These are phyloP conservation scores for Neoitamus cyanurus DNA, from an alignment of 2,888 invertebrate species.

Conservation along the genomic window DNA sequence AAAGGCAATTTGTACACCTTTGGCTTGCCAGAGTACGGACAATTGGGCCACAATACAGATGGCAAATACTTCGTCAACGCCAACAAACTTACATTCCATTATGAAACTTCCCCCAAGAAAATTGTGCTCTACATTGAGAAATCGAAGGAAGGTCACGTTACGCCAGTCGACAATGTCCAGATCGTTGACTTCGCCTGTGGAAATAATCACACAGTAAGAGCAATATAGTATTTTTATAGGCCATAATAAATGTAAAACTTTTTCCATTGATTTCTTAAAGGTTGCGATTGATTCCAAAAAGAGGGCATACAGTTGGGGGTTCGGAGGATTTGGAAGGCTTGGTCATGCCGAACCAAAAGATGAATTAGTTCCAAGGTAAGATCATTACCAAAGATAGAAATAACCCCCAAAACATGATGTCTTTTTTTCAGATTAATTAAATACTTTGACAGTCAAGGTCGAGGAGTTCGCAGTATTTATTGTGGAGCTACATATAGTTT, in stretches of 20 bases:
- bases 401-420: background rate
- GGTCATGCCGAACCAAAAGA: constrained; percentile 95
- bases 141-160: constrained; percentile 84
- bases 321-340: constrained; percentile 92
- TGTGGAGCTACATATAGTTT: constrained; percentile 91
- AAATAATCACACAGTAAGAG: constrained; percentile 85
- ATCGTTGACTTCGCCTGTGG: constrained; percentile 93
- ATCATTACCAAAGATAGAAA: background rate
- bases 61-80: constrained; percentile 93
- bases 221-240: background rate
- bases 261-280: constrained; percentile 64
- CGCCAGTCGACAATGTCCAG: constrained; percentile 85
- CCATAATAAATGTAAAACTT: constrained; percentile 39
- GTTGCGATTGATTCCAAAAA: constrained; percentile 89
- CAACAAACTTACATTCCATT: constrained; percentile 87
- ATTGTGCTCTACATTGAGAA: constrained; percentile 89
- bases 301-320: constrained; percentile 94
- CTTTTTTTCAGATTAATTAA: constrained; percentile 76
- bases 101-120: constrained; percentile 85
- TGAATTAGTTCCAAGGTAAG: constrained; percentile 79
- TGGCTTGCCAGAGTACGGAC: constrained; percentile 93
- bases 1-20: constrained; percentile 91
- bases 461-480: constrained; percentile 83
- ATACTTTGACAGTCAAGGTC: constrained; percentile 85
- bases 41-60: constrained; percentile 93